Base-by-base conservation (phyloP, 1,140 invertebrate genomes). In the Drosophila sturtevanti region DNA sequence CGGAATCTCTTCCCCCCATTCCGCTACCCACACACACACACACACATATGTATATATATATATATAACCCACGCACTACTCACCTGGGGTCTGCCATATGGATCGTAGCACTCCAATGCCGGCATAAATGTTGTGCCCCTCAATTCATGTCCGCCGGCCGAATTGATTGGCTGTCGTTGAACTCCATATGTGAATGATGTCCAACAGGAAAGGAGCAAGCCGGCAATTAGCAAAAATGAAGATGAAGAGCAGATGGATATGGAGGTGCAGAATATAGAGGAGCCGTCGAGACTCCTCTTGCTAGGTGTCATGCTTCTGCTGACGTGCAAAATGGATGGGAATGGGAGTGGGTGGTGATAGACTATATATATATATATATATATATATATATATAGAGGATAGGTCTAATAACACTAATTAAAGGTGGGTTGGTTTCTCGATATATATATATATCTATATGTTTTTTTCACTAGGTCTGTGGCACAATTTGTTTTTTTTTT, bases 51-150 rank as follows among this genome's bases (percentile, higher is more conserved):
- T n/a, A n/a, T n/a, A n/a, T n/a, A n/a, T n/a, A n/a, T n/a, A n/a
- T n/a, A n/a, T n/a, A n/a, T n/a, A n/a, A n/a, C n/a, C 6, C 7
- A 10, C 31, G 52, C 35, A 7, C 37, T 35, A 58, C 78, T 90
- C 75, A 92, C 91, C 82, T 92, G 91, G 7, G 91, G 91, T 62
- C 89, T 68, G 31, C 89, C 82, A 35, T 92, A 92, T 16, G 81
- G 78, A 80, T 92, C 91, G 65, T 92, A 91, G 71, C 91, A 92
- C 62, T 92, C 91, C 63, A 92, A 68, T 2, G 91, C 87, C n/a
- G 91, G 91, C 80, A 92, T 77, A 56, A 89, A 92, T 48, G 85
- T 87, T 14, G 89, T 86, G 21, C 67, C 74, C 10, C 80, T 73
- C 48, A 82, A 56, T 69, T 87, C 82, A 24, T 87, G 82, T 35